A percentile compares a stretch with the other conserved stretches of the same genome.
phyloP scores from a whole-genome alignment of 1,140 invertebrate genomes.

The Melanaphis sacchari region DNA sequence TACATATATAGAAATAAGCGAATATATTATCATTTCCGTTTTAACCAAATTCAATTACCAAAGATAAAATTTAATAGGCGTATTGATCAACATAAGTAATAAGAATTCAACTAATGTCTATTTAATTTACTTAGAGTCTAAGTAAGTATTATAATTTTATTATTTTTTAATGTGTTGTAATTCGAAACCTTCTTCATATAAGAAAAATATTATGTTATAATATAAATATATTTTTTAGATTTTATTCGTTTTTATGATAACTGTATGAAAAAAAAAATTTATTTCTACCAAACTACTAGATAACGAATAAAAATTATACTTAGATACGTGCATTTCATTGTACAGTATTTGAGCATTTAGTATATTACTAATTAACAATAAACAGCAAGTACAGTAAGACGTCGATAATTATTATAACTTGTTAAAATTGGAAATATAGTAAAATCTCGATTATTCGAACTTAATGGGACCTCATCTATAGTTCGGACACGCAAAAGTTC shows the following conservation, averaged over 20 bases:
- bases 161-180: background rate
- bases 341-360: background rate
- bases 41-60: background rate
- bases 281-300: background rate
- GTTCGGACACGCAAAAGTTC: too few species aligned
- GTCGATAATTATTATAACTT: background rate
- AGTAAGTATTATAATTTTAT: background rate
- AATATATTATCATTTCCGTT: background rate
- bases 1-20: background rate
- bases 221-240: background rate
- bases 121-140: background rate
- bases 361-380: background rate
- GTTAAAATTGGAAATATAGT: background rate
- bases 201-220: background rate
- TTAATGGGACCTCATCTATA: too few species aligned
- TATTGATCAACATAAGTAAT: background rate
- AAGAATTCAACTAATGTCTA: background rate
- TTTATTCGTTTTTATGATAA: background rate
- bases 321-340: background rate
- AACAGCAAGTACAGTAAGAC: background rate
- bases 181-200: background rate
- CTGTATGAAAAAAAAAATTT: background rate
- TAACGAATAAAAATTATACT: background rate
- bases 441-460: too few species aligned
- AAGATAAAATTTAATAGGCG: background rate